Evolutionary conservation across 2,113 vertebrate species (phyloP).

Genomic region (Lates calcarifer): DNA sequence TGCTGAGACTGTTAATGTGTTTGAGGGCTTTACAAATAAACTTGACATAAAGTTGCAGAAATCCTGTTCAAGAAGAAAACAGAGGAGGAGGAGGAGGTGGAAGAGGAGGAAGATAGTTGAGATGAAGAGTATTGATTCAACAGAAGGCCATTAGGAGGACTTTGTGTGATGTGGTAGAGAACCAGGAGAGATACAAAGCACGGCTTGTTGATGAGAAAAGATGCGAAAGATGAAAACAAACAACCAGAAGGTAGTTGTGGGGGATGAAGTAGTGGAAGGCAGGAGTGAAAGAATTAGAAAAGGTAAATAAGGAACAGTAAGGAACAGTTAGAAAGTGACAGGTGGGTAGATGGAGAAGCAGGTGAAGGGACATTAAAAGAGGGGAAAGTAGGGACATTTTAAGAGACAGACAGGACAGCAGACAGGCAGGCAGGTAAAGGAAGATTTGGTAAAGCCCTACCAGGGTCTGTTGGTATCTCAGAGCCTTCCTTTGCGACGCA

Average conservation of each 20-base stretch:
- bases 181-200: neutral
- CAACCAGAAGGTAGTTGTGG: neutral
- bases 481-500: slow-evolving; percentile 88
- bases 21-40: slow-evolving; percentile 29
- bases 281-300: neutral
- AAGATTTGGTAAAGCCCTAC: slow-evolving; percentile 79
- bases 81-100: neutral
- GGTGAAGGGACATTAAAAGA: neutral
- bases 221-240: neutral
- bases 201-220: neutral
- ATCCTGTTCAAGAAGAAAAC: slow-evolving; percentile 23
- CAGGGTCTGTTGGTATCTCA: slow-evolving; percentile 91
- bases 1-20: slow-evolving; percentile 19
- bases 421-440: slow-evolving; percentile 47
- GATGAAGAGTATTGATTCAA: slow-evolving; percentile 32
- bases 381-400: neutral
- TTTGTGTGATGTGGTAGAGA: slow-evolving; percentile 35
- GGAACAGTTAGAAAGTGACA: slow-evolving; percentile 12
- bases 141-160: neutral
- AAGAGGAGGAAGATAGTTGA: neutral
- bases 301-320: slow-evolving; percentile 1
- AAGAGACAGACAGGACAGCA: slow-evolving; percentile 23
- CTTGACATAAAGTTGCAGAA: slow-evolving; percentile 34
- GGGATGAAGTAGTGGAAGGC: neutral
- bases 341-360: slow-evolving; percentile 27